Evolutionary conservation across 2,113 vertebrate species (phyloP).

Genomic region (Elgaria multicarinata): DNA sequence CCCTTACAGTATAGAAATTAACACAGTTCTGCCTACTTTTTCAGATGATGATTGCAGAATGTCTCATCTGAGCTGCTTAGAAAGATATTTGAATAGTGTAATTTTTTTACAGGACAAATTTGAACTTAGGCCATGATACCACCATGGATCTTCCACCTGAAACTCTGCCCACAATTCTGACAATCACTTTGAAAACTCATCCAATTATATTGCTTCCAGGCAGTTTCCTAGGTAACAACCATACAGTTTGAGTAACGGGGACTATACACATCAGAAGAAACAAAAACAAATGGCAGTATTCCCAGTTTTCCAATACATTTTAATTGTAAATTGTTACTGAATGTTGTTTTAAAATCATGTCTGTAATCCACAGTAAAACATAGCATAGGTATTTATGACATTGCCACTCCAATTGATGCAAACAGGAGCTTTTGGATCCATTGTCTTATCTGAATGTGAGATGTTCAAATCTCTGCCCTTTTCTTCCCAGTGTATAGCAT

Average conservation of each 20-base stretch:
- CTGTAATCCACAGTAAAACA: rapidly evolving
- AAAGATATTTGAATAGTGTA: background rate
- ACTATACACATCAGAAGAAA: constrained; percentile 11
- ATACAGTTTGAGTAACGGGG: constrained; percentile 1
- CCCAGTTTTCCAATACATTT: background rate
- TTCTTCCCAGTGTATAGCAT: background rate
- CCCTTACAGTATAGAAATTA: constrained; percentile 12
- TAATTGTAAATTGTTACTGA: background rate
- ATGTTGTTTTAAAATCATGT: background rate
- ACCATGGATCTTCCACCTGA: background rate
- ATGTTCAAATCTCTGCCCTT: background rate
- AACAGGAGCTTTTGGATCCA: background rate
- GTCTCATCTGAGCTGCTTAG: background rate
- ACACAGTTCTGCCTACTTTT: constrained; percentile 6
- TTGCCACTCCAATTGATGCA: constrained; percentile 9
- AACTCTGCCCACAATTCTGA: constrained; percentile 22
- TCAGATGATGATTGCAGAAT: background rate
- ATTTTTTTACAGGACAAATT: background rate
- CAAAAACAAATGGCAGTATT: background rate
- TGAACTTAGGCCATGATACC: rapidly evolving
- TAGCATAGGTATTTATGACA: background rate
- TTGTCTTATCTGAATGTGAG: background rate
- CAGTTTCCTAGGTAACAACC: constrained; percentile 41
- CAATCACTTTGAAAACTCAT: constrained; percentile 35
- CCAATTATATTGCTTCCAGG: constrained; percentile 10